These are phyloP conservation scores for Vireo altiloquus DNA, from an alignment of 2,113 vertebrate genomes.

Conservation along the genomic window DNA sequence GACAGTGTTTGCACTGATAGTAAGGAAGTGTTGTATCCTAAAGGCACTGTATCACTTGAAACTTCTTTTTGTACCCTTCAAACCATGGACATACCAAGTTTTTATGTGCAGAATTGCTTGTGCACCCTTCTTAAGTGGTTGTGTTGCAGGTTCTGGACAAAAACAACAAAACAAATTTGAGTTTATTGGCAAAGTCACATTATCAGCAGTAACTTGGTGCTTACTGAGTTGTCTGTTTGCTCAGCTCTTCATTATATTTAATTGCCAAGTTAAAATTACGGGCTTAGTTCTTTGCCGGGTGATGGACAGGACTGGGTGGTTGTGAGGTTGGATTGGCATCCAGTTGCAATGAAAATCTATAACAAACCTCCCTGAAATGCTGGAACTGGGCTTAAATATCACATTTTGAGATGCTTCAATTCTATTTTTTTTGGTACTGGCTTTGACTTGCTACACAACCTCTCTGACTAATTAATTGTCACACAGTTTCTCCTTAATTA, in stretches of 20 bases:
- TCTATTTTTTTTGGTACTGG: not conserved
- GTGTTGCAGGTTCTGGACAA: not conserved
- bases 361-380: not conserved
- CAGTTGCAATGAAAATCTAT: not conserved
- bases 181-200: not conserved
- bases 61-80: not conserved
- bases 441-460: not conserved
- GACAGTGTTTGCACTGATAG: not conserved
- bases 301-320: not conserved
- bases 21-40: not conserved
- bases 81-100: not conserved
- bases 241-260: not conserved
- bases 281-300: not conserved
- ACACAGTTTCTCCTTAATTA: not conserved
- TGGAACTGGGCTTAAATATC: not conserved
- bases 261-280: not conserved
- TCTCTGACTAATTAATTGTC: not conserved
- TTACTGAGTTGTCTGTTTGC: not conserved
- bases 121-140: not conserved
- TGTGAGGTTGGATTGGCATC: not conserved
- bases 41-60: not conserved
- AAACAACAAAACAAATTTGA: not conserved
- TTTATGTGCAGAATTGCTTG: not conserved
- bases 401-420: not conserved
- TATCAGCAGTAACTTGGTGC: not conserved